Evolutionary conservation across 2,113 vertebrate genomes (phyloP).

Genomic region (Labeo rohita): DNA sequence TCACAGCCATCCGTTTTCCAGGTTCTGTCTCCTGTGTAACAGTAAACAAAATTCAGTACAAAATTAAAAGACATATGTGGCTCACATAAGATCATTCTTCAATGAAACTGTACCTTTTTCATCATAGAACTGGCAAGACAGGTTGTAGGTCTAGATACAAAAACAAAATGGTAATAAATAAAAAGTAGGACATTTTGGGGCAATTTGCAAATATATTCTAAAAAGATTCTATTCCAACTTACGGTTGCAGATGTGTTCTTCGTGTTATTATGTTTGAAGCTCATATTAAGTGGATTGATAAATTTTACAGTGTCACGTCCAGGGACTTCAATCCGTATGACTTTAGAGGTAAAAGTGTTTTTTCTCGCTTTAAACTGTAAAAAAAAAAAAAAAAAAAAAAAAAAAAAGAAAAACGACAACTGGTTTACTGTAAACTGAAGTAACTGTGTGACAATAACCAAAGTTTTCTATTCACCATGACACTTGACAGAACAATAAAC

Average conservation of each 20-base stretch:
- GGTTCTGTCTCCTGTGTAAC: background rate
- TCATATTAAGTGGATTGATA: constrained; percentile 47
- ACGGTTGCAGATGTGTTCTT: background rate
- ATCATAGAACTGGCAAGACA: constrained; percentile 52
- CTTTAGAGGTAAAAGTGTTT: constrained; percentile 40
- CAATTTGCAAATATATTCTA: background rate
- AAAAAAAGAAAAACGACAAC: too few species aligned
- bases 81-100: background rate
- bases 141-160: background rate
- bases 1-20: constrained; percentile 31
- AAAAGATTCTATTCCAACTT: constrained; percentile 21
- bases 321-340: constrained; percentile 62
- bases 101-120: constrained; percentile 30
- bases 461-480: background rate
- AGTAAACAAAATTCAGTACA: background rate
- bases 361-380: constrained; percentile 28
- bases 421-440: background rate
- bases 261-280: constrained; percentile 27
- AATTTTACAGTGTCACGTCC: background rate
- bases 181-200: background rate
- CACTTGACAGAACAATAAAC: background rate
- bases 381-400: background rate
- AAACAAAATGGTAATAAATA: background rate
- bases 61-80: background rate
- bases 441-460: background rate